Conservation (phyloP, 53 echinoderm and acorn worm species). For the Henricia sp. region DNA sequence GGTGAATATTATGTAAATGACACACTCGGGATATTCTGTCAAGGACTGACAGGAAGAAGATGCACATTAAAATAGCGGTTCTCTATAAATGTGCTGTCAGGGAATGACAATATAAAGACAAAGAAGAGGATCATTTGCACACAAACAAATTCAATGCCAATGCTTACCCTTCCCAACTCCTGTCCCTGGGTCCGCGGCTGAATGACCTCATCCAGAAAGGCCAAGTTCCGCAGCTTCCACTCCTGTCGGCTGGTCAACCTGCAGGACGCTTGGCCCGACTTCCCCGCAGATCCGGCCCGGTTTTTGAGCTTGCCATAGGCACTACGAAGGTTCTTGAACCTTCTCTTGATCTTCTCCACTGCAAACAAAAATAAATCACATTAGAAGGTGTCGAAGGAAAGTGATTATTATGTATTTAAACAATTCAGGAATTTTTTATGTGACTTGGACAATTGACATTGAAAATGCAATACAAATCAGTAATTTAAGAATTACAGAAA, state of each 20-base stretch:
- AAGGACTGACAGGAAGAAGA: neutral
- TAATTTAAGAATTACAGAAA: conserved; percentile 3
- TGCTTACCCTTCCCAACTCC: conserved; percentile 28
- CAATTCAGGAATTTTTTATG: neutral
- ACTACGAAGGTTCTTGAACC: conserved; percentile 16
- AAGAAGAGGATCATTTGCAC: conserved; percentile 6
- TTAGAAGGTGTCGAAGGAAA: conserved; percentile 10
- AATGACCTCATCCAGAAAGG: conserved; percentile 22
- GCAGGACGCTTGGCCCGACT: conserved; percentile 10
- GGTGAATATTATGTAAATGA: neutral
- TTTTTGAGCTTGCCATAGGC: conserved; percentile 4
- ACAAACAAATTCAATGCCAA: conserved; percentile 27
- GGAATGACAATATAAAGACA: conserved; percentile 7
- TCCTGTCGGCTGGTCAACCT: conserved; percentile 13
- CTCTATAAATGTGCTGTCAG: neutral
- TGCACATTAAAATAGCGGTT: neutral
- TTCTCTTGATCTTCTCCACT: conserved; percentile 5
- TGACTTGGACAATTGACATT: neutral
- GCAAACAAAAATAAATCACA: neutral
- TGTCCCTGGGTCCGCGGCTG: conserved; percentile 10
- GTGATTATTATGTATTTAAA: conserved; percentile 11
- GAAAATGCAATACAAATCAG: neutral
- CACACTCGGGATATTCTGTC: neutral
- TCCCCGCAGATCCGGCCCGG: conserved; percentile 6
- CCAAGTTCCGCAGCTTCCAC: conserved; percentile 16